Conservation (phyloP, 2,113 vertebrate genomes). For the Oplegnathus fasciatus region DNA sequence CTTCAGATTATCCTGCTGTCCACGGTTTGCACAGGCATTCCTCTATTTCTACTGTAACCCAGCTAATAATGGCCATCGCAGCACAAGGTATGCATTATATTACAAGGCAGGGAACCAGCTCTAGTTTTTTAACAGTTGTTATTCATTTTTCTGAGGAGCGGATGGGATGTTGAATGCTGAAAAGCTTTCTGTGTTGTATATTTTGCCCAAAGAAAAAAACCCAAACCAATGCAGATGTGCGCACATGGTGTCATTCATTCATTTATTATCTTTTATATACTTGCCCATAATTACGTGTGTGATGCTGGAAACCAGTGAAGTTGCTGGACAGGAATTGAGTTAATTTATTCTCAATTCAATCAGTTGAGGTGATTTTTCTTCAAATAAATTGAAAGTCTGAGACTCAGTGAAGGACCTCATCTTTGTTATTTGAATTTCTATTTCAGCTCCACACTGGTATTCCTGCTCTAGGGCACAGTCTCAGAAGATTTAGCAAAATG, state of each 20-base stretch:
- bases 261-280: neutral
- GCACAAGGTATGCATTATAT: slow-evolving; percentile 63
- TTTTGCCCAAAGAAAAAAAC: neutral
- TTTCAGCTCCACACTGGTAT: neutral
- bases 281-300: neutral
- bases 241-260: neutral
- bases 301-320: neutral
- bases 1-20: slow-evolving; percentile 56
- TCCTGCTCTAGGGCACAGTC: neutral
- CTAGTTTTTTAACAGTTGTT: neutral
- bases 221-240: neutral
- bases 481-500: neutral
- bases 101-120: slow-evolving; percentile 17
- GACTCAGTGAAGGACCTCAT: neutral
- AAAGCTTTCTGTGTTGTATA: slow-evolving; percentile 14
- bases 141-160: slow-evolving; percentile 16
- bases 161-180: slow-evolving; percentile 15
- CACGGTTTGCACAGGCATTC: slow-evolving; percentile 48
- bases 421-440: neutral
- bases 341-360: neutral
- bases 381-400: neutral
- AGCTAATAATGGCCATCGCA: slow-evolving; percentile 47
- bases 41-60: slow-evolving; percentile 64
- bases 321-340: neutral
- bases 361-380: neutral